These are phyloP conservation scores for Drosophila helvetica DNA, from an alignment of 2,888 invertebrate species.

Conservation along the genomic window DNA sequence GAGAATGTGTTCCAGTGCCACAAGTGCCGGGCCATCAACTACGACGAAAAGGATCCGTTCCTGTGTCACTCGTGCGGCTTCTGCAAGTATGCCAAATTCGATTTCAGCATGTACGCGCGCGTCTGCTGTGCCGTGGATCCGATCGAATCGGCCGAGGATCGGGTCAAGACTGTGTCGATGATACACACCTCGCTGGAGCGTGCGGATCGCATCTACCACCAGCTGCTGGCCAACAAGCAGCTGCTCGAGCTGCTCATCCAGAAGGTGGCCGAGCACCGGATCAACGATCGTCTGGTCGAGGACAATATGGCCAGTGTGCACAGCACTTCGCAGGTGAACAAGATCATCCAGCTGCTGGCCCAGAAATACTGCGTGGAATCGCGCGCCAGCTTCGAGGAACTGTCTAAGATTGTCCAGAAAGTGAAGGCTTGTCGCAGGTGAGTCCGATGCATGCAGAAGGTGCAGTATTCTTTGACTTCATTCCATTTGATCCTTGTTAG, in stretches of 20 bases:
- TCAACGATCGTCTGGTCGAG: conserved; percentile 86
- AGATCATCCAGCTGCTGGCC: conserved; percentile 96
- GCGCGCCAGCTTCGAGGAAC: conserved; percentile 96
- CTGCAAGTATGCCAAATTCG: conserved; percentile 99
- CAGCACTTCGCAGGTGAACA: conserved; percentile 90
- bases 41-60: conserved; percentile 99
- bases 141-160: conserved; percentile 97
- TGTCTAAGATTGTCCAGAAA: conserved; percentile 94
- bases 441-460: conserved; percentile 23
- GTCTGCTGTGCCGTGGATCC: conserved; percentile 98
- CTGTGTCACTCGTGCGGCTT: conserved; percentile 99
- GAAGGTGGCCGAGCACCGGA: conserved; percentile 94
- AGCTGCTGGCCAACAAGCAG: conserved; percentile 95
- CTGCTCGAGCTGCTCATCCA: conserved; percentile 93
- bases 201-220: conserved; percentile 96
- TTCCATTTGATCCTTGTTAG: conserved; percentile 79
- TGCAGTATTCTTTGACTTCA: not conserved
- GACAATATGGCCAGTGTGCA: conserved; percentile 85
- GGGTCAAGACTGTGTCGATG: conserved; percentile 96
- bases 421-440: conserved; percentile 93
- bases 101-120: conserved; percentile 95
- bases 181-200: conserved; percentile 96
- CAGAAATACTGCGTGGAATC: conserved; percentile 98
- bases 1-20: conserved; percentile 99
- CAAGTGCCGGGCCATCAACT: conserved; percentile 99